A percentile compares a stretch with the other conserved stretches of the same genome.
Conservation (phyloP, 2,888 invertebrate species). For the Lottia scabra region DNA sequence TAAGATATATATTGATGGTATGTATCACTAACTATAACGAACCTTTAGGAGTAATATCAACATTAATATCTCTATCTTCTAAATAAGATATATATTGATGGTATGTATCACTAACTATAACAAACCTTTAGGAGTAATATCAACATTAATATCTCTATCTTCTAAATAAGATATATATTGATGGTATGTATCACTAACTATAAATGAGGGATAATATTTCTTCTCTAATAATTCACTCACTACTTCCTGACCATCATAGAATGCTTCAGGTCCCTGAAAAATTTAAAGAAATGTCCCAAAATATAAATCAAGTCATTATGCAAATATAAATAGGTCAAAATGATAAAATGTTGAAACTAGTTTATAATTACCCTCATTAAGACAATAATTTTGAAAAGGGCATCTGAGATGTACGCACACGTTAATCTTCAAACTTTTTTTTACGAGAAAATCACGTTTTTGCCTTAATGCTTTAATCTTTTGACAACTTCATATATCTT, state of each 20-base stretch:
- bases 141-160: slow-evolving; percentile 74
- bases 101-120: slow-evolving; percentile 85
- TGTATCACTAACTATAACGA: slow-evolving; percentile 83
- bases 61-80: slow-evolving; percentile 74
- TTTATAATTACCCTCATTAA: no score
- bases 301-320: no score
- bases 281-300: no score
- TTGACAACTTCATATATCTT: no score
- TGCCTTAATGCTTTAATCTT: no score
- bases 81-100: slow-evolving; percentile 71
- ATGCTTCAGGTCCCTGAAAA: slow-evolving; percentile 69
- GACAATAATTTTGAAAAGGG: no score
- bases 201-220: slow-evolving; percentile 89
- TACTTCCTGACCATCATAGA: slow-evolving; percentile 86
- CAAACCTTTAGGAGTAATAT: slow-evolving; percentile 33
- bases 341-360: no score
- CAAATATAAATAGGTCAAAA: no score
- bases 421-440: no score
- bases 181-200: slow-evolving; percentile 87
- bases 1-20: slow-evolving; percentile 75
- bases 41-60: slow-evolving; percentile 34
- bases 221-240: slow-evolving; percentile 85
- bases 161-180: slow-evolving; percentile 67
- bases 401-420: no score
- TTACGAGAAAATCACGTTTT: no score